A percentile compares a stretch with the other conserved stretches of the same genome.
These are phyloP conservation scores for Parauchenoglanis ngamensis DNA, from an alignment of 2,797 vertebrate species.

Conservation along the genomic window DNA sequence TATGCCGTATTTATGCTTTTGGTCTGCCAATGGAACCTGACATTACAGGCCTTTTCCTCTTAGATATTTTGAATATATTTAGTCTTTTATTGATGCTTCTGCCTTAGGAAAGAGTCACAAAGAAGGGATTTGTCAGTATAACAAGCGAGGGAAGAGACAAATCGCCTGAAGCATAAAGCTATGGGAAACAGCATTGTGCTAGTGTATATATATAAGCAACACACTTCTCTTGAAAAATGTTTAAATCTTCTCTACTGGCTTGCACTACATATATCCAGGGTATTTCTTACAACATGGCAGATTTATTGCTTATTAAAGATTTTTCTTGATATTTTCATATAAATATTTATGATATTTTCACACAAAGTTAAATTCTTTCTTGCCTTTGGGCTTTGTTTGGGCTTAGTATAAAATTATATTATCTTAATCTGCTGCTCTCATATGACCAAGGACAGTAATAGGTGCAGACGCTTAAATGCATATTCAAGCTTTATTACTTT, in stretches of 20 bases:
- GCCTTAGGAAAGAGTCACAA: background rate
- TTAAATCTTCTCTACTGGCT: background rate
- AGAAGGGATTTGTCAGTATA: background rate
- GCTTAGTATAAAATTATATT: background rate
- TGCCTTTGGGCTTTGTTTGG: background rate
- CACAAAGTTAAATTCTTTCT: background rate
- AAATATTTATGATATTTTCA: background rate
- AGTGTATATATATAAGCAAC: background rate
- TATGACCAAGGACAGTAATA: background rate
- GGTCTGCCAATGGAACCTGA: background rate
- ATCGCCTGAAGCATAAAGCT: background rate
- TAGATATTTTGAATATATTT: background rate
- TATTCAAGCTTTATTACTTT: background rate
- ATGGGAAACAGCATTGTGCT: background rate
- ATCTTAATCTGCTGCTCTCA: background rate
- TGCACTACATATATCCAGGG: background rate
- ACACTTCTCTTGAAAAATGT: background rate
- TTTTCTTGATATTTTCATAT: too few relatives aligned
- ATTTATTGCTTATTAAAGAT: background rate
- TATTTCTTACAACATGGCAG: background rate
- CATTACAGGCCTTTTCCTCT: background rate
- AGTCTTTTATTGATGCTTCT: background rate
- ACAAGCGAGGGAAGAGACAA: background rate
- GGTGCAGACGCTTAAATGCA: background rate
- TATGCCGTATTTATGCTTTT: background rate